Percentiles rank a stretch among this genome's conserved stretches.
Evolutionary conservation across 2,888 invertebrate genomes (phyloP).

Genomic region (Himalopsyche tibetana): DNA sequence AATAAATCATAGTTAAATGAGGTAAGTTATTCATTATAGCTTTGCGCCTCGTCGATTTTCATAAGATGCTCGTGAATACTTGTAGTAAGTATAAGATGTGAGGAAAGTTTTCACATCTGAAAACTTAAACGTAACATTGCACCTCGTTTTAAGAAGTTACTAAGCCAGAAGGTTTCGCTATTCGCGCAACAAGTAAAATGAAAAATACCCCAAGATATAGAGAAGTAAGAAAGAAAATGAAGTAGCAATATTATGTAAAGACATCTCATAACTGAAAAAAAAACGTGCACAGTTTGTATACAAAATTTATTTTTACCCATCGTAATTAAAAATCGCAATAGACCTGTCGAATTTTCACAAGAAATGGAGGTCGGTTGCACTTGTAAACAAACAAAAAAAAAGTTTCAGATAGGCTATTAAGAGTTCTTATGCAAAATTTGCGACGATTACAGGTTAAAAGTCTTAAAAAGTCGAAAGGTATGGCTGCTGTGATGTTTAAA

Average conservation of each 20-base stretch:
- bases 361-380: too few relatives aligned
- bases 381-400: too few relatives aligned
- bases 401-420: too few relatives aligned
- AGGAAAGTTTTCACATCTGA: neutral
- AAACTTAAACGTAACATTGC: constrained; percentile 21
- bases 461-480: too few relatives aligned
- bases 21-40: neutral
- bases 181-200: constrained; percentile 51
- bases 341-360: too few relatives aligned
- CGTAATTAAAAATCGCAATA: too few relatives aligned
- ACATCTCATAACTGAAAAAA: too few relatives aligned
- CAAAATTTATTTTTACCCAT: too few relatives aligned
- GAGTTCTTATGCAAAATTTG: too few relatives aligned
- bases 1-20: neutral
- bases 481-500: too few relatives aligned
- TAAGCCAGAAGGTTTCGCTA: neutral
- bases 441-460: too few relatives aligned
- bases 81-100: neutral
- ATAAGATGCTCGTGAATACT: neutral
- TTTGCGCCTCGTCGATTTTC: neutral
- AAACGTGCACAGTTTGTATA: too few relatives aligned
- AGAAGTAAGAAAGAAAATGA: neutral
- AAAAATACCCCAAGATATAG: constrained; percentile 45
- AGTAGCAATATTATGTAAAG: neutral
- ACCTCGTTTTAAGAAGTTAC: neutral